phyloP scores from a whole-genome alignment of 2,113 vertebrate species.

The Prolemur simus region DNA sequence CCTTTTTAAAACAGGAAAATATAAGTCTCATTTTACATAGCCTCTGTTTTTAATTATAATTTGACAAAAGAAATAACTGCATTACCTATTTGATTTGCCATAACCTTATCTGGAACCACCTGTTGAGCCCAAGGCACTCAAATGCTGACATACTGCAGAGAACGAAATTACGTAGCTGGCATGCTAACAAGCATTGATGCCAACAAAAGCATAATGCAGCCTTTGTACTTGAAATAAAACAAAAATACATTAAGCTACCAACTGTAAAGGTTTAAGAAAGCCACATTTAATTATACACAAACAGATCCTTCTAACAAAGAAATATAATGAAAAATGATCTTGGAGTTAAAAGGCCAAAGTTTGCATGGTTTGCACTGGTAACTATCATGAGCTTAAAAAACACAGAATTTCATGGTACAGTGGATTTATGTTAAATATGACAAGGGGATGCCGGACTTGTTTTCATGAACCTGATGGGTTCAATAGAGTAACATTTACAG shows the following conservation, averaged over 20 bases:
- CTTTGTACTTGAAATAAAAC: conserved; percentile 86
- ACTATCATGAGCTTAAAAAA: conserved; percentile 75
- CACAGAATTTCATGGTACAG: conserved; percentile 69
- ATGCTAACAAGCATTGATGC: conserved; percentile 77
- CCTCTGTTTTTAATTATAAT: conserved; percentile 87
- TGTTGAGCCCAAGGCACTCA: conserved; percentile 84
- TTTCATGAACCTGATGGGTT: conserved; percentile 68
- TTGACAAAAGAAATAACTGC: conserved; percentile 87
- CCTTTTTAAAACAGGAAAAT: conserved; percentile 80
- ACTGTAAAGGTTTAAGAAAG: conserved; percentile 86
- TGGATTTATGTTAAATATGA: conserved; percentile 70
- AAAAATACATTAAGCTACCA: conserved; percentile 86
- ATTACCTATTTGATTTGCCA: conserved; percentile 87
- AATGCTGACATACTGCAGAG: conserved; percentile 85
- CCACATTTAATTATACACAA: conserved; percentile 84
- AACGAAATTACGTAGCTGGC: conserved; percentile 83
- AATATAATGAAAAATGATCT: conserved; percentile 60
- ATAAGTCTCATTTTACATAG: conserved; percentile 82
- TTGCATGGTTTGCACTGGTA: conserved; percentile 67
- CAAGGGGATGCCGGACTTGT: conserved; percentile 68
- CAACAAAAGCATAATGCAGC: conserved; percentile 86
- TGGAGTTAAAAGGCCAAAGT: conserved; percentile 74
- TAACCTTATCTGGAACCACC: conserved; percentile 86
- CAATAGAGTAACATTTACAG: conserved; percentile 58
- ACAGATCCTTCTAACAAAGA: conserved; percentile 77